Percentiles rank a stretch among this genome's conserved stretches.
Evolutionary conservation across 1,140 invertebrate genomes (phyloP).

Genomic region (Cephus cinctus): DNA sequence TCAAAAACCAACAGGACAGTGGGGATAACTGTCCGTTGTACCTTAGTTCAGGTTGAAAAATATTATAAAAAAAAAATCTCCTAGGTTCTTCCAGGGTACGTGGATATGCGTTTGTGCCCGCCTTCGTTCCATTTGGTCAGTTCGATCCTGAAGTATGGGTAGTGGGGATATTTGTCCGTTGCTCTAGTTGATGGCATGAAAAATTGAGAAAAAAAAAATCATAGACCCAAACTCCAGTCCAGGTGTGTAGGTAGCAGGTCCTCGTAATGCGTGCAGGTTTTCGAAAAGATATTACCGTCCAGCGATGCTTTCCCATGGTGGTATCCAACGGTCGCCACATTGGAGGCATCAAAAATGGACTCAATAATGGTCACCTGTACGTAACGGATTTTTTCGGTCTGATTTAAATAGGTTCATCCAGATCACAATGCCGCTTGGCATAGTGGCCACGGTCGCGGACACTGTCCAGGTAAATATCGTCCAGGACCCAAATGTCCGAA

Average conservation of each 20-base stretch:
- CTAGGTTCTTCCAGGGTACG: too few relatives aligned
- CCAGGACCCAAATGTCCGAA: constrained; percentile 8
- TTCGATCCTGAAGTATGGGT: background rate
- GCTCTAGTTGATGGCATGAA: constrained; percentile 36
- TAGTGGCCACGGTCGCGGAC: constrained; percentile 27
- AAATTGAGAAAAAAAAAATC: constrained; percentile 1
- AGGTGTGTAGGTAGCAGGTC: constrained; percentile 28
- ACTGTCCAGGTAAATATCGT: constrained; percentile 44
- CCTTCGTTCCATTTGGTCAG: too few relatives aligned
- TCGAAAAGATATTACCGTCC: too few relatives aligned
- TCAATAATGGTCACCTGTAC: constrained; percentile 34
- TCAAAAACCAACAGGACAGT: too few relatives aligned
- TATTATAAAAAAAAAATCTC: too few relatives aligned
- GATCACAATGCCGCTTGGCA: constrained; percentile 2
- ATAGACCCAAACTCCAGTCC: constrained; percentile 23
- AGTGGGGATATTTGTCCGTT: constrained; percentile 28
- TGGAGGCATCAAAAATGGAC: constrained; percentile 17
- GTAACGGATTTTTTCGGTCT: constrained; percentile 46
- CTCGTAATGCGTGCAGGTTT: constrained; percentile 15
- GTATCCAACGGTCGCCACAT: constrained; percentile 21
- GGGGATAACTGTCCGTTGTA: too few relatives aligned
- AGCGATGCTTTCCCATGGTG: constrained; percentile 22
- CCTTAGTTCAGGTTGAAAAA: too few relatives aligned
- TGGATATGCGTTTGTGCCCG: too few relatives aligned
- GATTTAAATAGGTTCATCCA: constrained; percentile 42